Conservation (phyloP, 2,888 invertebrate species). For the Drosophila macrospina region DNA sequence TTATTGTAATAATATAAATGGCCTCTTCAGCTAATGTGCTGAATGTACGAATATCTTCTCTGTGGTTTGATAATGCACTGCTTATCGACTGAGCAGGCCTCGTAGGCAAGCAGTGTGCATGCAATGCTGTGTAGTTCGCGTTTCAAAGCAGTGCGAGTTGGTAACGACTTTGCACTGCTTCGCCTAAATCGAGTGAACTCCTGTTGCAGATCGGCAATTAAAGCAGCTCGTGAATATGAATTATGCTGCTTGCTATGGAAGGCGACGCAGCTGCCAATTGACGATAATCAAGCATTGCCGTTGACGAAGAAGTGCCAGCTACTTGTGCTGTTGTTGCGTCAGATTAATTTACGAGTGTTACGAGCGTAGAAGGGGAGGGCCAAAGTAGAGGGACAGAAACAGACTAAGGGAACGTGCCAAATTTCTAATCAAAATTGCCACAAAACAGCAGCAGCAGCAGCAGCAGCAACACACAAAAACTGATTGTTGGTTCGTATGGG, state of each 20-base stretch:
- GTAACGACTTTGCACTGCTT: too few species aligned
- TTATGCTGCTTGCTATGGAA: neutral
- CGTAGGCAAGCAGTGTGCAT: too few species aligned
- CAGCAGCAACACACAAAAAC: constrained; percentile 53
- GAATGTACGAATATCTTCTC: too few species aligned
- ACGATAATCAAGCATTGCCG: neutral
- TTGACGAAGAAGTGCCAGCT: neutral
- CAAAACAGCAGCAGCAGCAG: constrained; percentile 63
- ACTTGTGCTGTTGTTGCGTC: neutral
- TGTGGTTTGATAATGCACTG: too few species aligned
- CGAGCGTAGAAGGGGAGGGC: neutral
- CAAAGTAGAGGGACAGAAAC: neutral
- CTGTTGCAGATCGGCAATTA: too few species aligned
- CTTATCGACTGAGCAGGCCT: too few species aligned
- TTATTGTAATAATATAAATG: neutral
- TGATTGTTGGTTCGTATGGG: constrained; percentile 56
- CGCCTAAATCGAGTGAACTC: too few species aligned
- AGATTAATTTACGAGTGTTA: constrained; percentile 21
- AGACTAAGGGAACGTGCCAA: constrained; percentile 39
- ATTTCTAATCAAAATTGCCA: constrained; percentile 76
- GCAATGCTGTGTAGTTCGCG: too few species aligned
- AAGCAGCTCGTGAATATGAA: too few species aligned
- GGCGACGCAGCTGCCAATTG: neutral
- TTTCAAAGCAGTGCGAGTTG: too few species aligned
- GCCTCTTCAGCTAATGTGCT: too few species aligned